These are phyloP conservation scores for Halocaridina rubra DNA, from an alignment of 2,888 invertebrate species.

Conservation along the genomic window DNA sequence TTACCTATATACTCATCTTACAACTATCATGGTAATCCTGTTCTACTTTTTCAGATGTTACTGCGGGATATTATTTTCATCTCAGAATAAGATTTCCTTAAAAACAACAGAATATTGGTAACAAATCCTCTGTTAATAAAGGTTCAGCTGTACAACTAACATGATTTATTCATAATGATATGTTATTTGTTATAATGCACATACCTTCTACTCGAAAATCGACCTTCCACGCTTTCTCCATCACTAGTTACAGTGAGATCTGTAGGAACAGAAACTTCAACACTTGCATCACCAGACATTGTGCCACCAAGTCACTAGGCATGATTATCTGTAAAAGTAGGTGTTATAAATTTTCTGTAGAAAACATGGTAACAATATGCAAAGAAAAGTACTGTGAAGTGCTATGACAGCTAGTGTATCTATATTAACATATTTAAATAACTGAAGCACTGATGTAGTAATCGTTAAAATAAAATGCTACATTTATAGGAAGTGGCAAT, in stretches of 20 bases:
- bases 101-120: neutral
- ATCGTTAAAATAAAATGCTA: no score
- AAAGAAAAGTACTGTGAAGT: no score
- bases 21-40: neutral
- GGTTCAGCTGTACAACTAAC: neutral
- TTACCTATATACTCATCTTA: no score
- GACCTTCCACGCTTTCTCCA: conserved; percentile 48
- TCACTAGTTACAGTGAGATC: conserved; percentile 60
- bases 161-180: neutral
- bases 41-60: neutral
- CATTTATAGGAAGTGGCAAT: no score
- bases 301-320: neutral
- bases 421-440: no score
- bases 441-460: no score
- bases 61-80: neutral
- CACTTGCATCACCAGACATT: conserved; percentile 50
- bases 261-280: conserved; percentile 55
- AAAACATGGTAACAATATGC: no score
- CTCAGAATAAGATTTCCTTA: neutral
- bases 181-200: neutral
- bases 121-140: neutral
- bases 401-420: no score
- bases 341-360: no score
- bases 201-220: conserved; percentile 39
- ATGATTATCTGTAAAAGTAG: neutral